Evolutionary conservation across 2,888 invertebrate genomes (phyloP).

Genomic region (Acanthococcus lagerstroemiae): DNA sequence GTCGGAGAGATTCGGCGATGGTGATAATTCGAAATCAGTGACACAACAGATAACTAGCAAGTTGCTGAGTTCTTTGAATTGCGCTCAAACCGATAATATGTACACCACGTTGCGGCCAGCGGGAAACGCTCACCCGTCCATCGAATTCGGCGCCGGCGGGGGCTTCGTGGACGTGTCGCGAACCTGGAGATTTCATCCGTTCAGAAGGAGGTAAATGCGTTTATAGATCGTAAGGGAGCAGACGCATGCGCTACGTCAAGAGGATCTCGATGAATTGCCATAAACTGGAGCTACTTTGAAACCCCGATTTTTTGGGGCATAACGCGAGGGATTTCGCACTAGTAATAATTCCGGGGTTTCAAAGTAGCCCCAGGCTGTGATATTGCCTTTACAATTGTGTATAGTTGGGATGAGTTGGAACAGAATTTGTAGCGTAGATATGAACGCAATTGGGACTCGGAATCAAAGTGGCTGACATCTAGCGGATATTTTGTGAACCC

Average conservation of each 20-base stretch:
- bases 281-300: background rate
- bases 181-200: slow-evolving; percentile 33
- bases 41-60: slow-evolving; percentile 18
- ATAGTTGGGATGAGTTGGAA: too few species aligned
- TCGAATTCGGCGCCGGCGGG: slow-evolving; percentile 25
- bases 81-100: slow-evolving; percentile 6
- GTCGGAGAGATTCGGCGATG: background rate
- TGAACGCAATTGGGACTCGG: too few species aligned
- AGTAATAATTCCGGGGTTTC: too few species aligned
- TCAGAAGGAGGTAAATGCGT: slow-evolving; percentile 20
- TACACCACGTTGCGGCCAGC: background rate
- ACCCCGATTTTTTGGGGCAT: background rate
- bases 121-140: background rate
- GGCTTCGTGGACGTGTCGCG: slow-evolving; percentile 32
- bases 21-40: background rate
- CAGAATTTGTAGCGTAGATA: too few species aligned
- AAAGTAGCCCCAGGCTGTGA: too few species aligned
- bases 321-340: too few species aligned
- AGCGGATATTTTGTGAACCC: too few species aligned
- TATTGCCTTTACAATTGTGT: too few species aligned
- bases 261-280: too few species aligned
- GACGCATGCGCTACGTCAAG: too few species aligned
- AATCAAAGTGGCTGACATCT: too few species aligned
- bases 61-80: slow-evolving; percentile 20
- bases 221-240: background rate